Evolutionary conservation across 2,797 vertebrate genomes (phyloP).

Genomic region (Garrulus glandarius): DNA sequence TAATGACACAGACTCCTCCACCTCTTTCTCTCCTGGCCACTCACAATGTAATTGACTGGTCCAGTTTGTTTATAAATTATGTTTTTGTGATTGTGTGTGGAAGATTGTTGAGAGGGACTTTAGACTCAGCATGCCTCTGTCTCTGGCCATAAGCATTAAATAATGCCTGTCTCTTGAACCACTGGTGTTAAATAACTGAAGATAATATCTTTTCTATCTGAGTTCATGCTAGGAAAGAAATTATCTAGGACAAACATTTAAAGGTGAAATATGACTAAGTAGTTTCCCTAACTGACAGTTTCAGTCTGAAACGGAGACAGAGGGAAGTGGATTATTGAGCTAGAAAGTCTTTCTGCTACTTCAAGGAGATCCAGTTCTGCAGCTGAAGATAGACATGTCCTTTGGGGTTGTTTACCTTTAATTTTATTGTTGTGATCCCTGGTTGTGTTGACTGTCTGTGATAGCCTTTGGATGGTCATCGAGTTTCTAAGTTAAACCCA

Average conservation of each 20-base stretch:
- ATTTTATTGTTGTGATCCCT: background rate
- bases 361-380: slow-evolving; percentile 13
- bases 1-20: background rate
- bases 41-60: background rate
- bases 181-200: background rate
- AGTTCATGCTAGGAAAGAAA: background rate
- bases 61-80: background rate
- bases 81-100: background rate
- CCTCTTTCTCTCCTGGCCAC: background rate
- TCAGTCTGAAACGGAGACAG: slow-evolving; percentile 10
- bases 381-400: background rate
- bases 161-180: background rate
- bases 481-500: background rate
- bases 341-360: slow-evolving; percentile 1
- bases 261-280: background rate
- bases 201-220: background rate
- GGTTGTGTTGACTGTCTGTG: background rate
- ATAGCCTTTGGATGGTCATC: background rate
- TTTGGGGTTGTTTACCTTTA: background rate
- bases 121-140: background rate
- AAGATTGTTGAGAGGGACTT: background rate
- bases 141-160: background rate
- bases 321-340: slow-evolving; percentile 32
- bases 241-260: background rate
- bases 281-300: background rate